A percentile compares a stretch with the other conserved stretches of the same genome.
These are phyloP conservation scores for Callorhinus ursinus DNA, from an alignment of 2,113 vertebrate genomes.

Conservation along the genomic window DNA sequence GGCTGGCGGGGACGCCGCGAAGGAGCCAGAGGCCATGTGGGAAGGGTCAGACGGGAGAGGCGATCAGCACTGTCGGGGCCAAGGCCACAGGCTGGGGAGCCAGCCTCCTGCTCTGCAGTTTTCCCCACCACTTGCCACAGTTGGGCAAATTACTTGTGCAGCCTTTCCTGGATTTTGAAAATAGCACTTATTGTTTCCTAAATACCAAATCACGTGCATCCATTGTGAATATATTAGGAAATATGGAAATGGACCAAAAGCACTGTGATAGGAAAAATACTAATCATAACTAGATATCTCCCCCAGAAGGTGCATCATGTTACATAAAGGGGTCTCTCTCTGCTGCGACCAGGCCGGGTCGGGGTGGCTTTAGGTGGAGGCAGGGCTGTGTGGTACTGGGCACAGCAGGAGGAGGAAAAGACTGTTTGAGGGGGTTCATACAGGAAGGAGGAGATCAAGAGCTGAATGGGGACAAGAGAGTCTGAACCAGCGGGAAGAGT, in stretches of 20 bases:
- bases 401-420: neutral
- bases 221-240: neutral
- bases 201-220: neutral
- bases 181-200: neutral
- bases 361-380: fast-evolving
- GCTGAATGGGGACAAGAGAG: neutral
- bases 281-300: fast-evolving
- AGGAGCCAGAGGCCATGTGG: neutral
- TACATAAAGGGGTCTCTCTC: neutral
- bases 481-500: fast-evolving
- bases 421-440: no score
- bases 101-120: fast-evolving
- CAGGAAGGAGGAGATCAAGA: neutral
- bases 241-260: neutral
- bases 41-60: fast-evolving
- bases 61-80: fast-evolving
- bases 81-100: fast-evolving
- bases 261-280: fast-evolving
- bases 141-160: neutral
- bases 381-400: neutral
- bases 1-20: fast-evolving
- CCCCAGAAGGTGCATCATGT: fast-evolving
- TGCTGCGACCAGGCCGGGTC: neutral
- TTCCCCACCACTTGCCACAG: no score
- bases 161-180: neutral